These are phyloP conservation scores for Notodonta dromedarius DNA, from an alignment of 2,888 invertebrate genomes.

Conservation along the genomic window DNA sequence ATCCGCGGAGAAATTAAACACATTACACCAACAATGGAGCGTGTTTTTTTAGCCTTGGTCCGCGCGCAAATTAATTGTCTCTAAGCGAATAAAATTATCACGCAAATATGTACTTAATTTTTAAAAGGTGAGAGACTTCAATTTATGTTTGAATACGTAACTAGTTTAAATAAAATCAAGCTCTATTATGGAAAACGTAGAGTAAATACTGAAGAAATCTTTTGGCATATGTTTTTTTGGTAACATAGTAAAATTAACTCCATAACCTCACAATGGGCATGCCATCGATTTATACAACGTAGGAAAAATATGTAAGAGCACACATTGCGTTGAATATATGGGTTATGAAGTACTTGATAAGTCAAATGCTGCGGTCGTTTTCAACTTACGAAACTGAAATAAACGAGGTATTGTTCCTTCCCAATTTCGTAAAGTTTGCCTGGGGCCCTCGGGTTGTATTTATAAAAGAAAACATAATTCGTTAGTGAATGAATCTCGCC, in stretches of 20 bases:
- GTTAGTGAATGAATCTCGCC: too few species aligned
- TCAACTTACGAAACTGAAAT: neutral
- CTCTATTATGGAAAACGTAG: too few species aligned
- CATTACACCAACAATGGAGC: slow-evolving; percentile 34
- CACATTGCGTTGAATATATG: slow-evolving; percentile 8
- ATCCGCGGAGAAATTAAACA: slow-evolving; percentile 31
- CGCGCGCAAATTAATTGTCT: slow-evolving; percentile 26
- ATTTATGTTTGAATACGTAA: neutral
- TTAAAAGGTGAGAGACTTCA: slow-evolving; percentile 8
- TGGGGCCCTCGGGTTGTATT: too few species aligned
- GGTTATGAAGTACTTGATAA: slow-evolving; percentile 10
- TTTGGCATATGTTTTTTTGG: neutral
- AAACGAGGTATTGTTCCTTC: neutral
- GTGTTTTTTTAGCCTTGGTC: slow-evolving; percentile 39
- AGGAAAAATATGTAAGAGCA: slow-evolving; percentile 20
- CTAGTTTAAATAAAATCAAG: neutral
- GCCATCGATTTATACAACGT: slow-evolving; percentile 11
- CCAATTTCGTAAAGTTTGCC: too few species aligned
- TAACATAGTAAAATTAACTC: neutral
- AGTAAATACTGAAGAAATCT: too few species aligned
- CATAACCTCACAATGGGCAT: neutral
- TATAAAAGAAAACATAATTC: too few species aligned
- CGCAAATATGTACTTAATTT: slow-evolving; percentile 19
- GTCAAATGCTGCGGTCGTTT: neutral
- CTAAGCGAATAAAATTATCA: slow-evolving; percentile 28